These are phyloP conservation scores for Cololabis saira DNA, from an alignment of 2,113 vertebrate genomes.

Conservation along the genomic window DNA sequence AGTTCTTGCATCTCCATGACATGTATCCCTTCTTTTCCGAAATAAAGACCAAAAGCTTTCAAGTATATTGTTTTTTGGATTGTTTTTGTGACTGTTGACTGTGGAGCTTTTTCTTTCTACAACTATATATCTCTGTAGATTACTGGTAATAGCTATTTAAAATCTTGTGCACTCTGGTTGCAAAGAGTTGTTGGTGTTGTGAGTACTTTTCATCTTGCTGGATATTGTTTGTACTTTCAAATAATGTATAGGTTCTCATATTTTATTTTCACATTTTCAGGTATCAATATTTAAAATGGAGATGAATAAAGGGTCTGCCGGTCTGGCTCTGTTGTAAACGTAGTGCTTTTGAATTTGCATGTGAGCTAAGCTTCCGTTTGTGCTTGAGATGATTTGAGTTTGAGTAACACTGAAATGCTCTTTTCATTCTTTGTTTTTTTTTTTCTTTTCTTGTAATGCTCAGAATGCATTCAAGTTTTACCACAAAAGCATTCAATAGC, in stretches of 20 bases:
- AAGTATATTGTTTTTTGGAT: not conserved
- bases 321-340: constrained; percentile 9
- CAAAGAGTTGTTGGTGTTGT: not conserved
- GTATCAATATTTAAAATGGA: not conserved
- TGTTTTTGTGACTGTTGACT: no score
- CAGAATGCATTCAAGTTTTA: constrained; percentile 38
- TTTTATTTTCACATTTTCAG: not conserved
- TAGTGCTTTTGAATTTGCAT: constrained; percentile 4
- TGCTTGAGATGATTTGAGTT: not conserved
- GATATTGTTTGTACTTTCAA: no score
- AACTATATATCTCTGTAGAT: no score
- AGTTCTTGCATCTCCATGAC: not conserved
- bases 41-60: not conserved
- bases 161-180: not conserved
- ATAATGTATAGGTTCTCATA: no score
- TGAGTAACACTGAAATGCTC: not conserved
- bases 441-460: not conserved
- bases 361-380: not conserved
- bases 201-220: no score
- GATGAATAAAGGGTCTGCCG: not conserved
- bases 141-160: not conserved
- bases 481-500: constrained; percentile 40
- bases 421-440: constrained; percentile 1
- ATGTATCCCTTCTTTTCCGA: no score
- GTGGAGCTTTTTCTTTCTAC: no score